Evolutionary conservation across 2,888 invertebrate species (phyloP), one percentile per base, ranked within the genome.

Genomic region (Elysia crispata): DNA sequence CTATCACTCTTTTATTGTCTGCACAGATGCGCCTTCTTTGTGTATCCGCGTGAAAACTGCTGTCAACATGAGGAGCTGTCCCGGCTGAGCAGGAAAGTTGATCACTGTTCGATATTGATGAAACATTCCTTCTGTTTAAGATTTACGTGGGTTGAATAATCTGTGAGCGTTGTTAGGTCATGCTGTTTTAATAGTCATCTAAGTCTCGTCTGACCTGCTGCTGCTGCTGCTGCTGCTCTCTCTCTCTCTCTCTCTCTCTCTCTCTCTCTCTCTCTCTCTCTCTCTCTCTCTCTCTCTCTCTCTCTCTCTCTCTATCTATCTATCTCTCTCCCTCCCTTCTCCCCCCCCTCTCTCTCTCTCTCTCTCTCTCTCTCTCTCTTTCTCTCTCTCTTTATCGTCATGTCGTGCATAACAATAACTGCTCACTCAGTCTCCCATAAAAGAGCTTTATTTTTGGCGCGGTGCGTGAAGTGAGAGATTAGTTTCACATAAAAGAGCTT

Each of bases 231-330:
- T 62, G 72, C 79, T 73, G 25, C 73, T 73, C 25, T 62, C 73
- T 41, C 73, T 79, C 23, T 49, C 60, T 33, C 79, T 79, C 15
- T 73, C 33, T 49, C 67, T 76, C 28, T n/a, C 50, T 49, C 54
- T 66, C 28, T 50, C 49, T 66, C 64, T 49, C 33, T 66, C 49
- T 79, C 41, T 62, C 62, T 33, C 73, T 79, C 33, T 66, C 62
- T 33, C 49, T 60, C 62, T 50, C 60, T 25, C 62, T 73, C 23
- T 50, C 30, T n/a, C 60, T 60, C 18, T n/a, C 49, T 25, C 49
- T 50, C 28, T 50, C 11, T 18, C 49, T 50, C 5, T 50, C 23
- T 49, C 23, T 72, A 15, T 50, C 8, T 25, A 18, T 50, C 20
- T 72, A 11, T 25, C 23, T 25, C 50, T 50, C 11, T 25, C 49